phyloP scores from a whole-genome alignment of 2,888 invertebrate genomes.

The Willowsia nigromaculata region DNA sequence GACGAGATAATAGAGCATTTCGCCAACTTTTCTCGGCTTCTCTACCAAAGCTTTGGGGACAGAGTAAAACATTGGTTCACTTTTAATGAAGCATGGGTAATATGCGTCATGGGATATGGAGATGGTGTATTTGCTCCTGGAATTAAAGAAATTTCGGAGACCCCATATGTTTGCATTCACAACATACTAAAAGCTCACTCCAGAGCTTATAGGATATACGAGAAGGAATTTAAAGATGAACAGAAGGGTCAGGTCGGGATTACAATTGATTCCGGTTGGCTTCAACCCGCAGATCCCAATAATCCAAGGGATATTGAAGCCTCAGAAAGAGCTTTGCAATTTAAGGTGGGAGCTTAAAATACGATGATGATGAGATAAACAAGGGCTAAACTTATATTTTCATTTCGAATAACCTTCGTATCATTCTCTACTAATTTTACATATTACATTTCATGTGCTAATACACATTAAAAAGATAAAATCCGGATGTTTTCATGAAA shows the following conservation, averaged over 20 bases:
- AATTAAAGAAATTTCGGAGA: slow-evolving; percentile 81
- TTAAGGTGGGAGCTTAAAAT: slow-evolving; percentile 72
- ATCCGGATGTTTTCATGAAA: background rate
- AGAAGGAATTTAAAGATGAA: slow-evolving; percentile 82
- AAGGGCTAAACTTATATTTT: slow-evolving; percentile 23
- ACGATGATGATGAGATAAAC: slow-evolving; percentile 33
- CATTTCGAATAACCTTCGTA: slow-evolving; percentile 8
- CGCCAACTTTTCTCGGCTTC: slow-evolving; percentile 73
- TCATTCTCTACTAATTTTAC: background rate
- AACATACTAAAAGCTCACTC: slow-evolving; percentile 86
- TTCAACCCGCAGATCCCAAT: slow-evolving; percentile 75
- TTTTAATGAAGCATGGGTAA: slow-evolving; percentile 77
- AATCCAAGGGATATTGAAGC: slow-evolving; percentile 72
- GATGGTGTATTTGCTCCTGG: slow-evolving; percentile 81
- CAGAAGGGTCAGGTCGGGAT: slow-evolving; percentile 78
- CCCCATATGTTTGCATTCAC: slow-evolving; percentile 84
- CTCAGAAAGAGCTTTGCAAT: slow-evolving; percentile 75
- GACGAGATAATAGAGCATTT: slow-evolving; percentile 74
- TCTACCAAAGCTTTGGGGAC: slow-evolving; percentile 74
- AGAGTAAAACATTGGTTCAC: slow-evolving; percentile 77
- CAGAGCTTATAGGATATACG: slow-evolving; percentile 84
- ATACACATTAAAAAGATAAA: background rate
- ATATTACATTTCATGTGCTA: background rate
- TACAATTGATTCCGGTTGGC: slow-evolving; percentile 77
- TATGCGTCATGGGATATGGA: slow-evolving; percentile 70